Percentiles rank a stretch among this genome's conserved stretches.
These are phyloP conservation scores for Rhabditoides inermis DNA, from an alignment of 2,888 invertebrate species.

Conservation along the genomic window DNA sequence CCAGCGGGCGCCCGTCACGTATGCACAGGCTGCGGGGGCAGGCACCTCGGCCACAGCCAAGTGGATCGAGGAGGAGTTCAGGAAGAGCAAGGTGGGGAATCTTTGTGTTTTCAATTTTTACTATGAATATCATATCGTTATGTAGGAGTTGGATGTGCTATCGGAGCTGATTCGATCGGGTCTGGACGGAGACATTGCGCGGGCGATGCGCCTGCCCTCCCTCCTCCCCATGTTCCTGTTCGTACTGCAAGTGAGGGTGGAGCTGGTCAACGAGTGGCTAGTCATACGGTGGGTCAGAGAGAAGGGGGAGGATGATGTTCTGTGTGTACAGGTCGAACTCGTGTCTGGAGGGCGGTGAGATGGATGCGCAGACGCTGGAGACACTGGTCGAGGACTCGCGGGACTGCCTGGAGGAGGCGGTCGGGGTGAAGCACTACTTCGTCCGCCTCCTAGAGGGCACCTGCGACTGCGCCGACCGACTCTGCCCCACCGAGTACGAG, in stretches of 20 bases:
- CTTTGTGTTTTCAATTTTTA: not conserved
- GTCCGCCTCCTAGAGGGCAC: no score
- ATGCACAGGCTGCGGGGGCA: constrained; percentile 28
- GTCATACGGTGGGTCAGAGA: constrained; percentile 10
- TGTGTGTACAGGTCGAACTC: constrained; percentile 49
- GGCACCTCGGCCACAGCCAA: constrained; percentile 3
- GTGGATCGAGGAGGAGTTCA: constrained; percentile 9
- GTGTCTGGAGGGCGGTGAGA: constrained; percentile 59
- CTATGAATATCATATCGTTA: not conserved
- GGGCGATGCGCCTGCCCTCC: constrained; percentile 69
- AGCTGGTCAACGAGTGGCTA: constrained; percentile 80
- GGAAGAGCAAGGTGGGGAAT: constrained; percentile 6
- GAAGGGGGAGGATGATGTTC: not conserved
- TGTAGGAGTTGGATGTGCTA: not conserved
- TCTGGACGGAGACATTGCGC: constrained; percentile 4
- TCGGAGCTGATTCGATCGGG: constrained; percentile 40
- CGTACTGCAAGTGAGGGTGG: constrained; percentile 74
- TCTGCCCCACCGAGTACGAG: constrained; percentile 63
- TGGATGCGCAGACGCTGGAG: constrained; percentile 39
- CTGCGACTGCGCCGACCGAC: not conserved
- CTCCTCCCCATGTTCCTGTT: constrained; percentile 76
- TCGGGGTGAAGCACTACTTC: no score
- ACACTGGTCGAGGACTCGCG: constrained; percentile 76
- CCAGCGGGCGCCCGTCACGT: constrained; percentile 20
- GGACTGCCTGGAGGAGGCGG: constrained; percentile 76